Evolutionary conservation across 2,888 invertebrate species (phyloP).

Genomic region (Emmelina monodactyla): DNA sequence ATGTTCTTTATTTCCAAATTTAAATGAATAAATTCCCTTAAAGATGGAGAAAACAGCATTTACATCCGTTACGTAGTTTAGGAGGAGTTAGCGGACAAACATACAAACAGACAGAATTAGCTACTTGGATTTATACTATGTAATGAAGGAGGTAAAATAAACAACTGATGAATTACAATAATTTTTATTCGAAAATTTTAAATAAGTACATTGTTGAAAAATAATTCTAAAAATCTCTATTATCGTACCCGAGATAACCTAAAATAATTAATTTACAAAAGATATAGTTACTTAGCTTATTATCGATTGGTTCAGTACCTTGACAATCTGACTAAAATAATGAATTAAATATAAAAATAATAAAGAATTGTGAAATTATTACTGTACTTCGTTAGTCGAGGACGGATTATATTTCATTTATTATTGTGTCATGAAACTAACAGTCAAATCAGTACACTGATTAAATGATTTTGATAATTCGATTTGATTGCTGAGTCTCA

Average conservation of each 20-base stretch:
- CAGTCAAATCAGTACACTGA: no score
- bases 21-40: no score
- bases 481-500: no score
- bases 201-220: constrained; percentile 53
- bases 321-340: constrained; percentile 29
- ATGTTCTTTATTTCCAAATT: no score
- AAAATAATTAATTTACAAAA: constrained; percentile 40
- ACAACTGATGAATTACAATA: constrained; percentile 4
- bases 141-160: neutral
- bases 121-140: neutral
- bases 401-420: no score
- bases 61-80: no score
- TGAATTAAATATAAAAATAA: constrained; percentile 14
- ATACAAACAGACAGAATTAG: no score
- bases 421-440: no score
- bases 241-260: constrained; percentile 27
- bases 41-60: no score
- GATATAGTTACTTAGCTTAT: constrained; percentile 22
- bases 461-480: no score
- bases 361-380: constrained; percentile 18
- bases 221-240: constrained; percentile 32
- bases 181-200: constrained; percentile 53
- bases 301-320: constrained; percentile 28
- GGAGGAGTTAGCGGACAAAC: no score
- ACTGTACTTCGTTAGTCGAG: constrained; percentile 21